These are phyloP conservation scores for Zaprionus vittiger DNA, from an alignment of 1,140 invertebrate species.

Conservation along the genomic window DNA sequence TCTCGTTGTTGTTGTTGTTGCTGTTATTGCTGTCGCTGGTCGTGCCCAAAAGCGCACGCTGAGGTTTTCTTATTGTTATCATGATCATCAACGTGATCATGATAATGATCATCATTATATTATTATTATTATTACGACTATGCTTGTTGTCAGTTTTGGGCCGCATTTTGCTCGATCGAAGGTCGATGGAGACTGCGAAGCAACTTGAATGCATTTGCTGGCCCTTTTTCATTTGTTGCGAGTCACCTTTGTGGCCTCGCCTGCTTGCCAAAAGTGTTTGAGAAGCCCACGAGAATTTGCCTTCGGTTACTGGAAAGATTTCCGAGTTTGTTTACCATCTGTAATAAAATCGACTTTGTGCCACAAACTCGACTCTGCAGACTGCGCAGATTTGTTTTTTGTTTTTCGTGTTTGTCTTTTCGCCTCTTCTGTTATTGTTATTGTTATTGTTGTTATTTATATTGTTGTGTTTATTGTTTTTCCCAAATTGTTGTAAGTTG, in stretches of 20 bases:
- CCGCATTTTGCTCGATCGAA: conserved; percentile 37
- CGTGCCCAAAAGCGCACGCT: conserved; percentile 51
- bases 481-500: conserved; percentile 10
- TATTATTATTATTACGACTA: conserved; percentile 15
- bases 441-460: background rate
- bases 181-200: conserved; percentile 32
- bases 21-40: conserved; percentile 42
- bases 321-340: background rate
- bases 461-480: conserved; percentile 7
- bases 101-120: conserved; percentile 9
- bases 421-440: background rate
- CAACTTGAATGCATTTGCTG: background rate
- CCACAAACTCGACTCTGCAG: background rate
- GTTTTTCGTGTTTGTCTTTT: background rate
- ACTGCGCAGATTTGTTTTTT: background rate
- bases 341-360: background rate
- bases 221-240: background rate
- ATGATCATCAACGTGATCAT: background rate
- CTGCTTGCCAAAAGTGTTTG: background rate
- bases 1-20: conserved; percentile 13
- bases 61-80: conserved; percentile 11
- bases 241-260: no score
- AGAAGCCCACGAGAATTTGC: background rate
- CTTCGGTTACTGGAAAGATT: background rate
- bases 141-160: conserved; percentile 16